Evolutionary conservation across 2,113 vertebrate genomes (phyloP).

Genomic region (Aegotheles bennettii): DNA sequence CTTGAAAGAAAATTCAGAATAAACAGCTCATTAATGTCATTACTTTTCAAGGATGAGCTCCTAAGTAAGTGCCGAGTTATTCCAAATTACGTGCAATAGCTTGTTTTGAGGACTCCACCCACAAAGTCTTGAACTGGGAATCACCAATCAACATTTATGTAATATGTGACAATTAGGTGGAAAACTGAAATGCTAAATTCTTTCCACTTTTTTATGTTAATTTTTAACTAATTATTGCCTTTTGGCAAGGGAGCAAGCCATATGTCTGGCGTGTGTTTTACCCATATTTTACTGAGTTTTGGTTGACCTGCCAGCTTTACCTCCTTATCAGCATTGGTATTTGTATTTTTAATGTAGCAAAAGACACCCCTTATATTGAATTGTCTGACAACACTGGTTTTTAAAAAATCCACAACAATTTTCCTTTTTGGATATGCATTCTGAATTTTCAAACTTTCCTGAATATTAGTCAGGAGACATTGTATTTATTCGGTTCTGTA

Average conservation of each 20-base stretch:
- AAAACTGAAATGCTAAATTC: conserved; percentile 21
- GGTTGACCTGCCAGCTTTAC: neutral
- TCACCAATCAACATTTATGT: conserved; percentile 21
- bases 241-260: neutral
- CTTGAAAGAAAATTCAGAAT: conserved; percentile 46
- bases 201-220: conserved; percentile 21
- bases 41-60: conserved; percentile 32
- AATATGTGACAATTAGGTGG: conserved; percentile 10
- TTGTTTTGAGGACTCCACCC: conserved; percentile 51
- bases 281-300: neutral
- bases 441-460: neutral
- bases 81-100: conserved; percentile 54
- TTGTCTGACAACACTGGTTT: neutral
- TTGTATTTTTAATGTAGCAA: neutral
- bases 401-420: neutral
- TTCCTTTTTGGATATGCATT: neutral
- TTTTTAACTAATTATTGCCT: conserved; percentile 10
- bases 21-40: conserved; percentile 29
- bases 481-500: neutral
- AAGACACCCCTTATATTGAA: neutral
- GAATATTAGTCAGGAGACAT: neutral
- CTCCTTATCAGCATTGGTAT: neutral
- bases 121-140: conserved; percentile 10
- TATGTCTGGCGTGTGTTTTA: neutral
- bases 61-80: conserved; percentile 51